phyloP scores from a whole-genome alignment of 2,888 invertebrate species.

The Cosmia pyralina region DNA sequence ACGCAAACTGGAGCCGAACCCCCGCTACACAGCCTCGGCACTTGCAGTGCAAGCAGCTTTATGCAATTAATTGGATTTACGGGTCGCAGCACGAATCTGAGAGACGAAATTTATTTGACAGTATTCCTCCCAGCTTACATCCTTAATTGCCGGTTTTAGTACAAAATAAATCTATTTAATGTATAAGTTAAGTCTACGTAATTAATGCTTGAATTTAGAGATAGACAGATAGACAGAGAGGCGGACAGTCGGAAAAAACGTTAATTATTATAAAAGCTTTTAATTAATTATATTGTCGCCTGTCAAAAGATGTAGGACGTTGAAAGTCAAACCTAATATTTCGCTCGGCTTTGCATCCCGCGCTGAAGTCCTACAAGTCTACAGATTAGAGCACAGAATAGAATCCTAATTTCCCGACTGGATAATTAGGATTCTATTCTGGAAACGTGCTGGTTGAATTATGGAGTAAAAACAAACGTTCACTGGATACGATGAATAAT shows the following conservation, averaged over 20 bases:
- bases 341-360: neutral
- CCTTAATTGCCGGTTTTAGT: constrained; percentile 30
- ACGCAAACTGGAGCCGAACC: neutral
- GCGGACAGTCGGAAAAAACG: neutral
- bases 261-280: neutral
- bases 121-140: constrained; percentile 22
- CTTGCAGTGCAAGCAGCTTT: constrained; percentile 26
- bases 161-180: constrained; percentile 34
- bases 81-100: constrained; percentile 17
- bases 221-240: neutral
- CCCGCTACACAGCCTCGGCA: neutral
- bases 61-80: constrained; percentile 38
- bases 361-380: constrained; percentile 27
- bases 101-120: constrained; percentile 34
- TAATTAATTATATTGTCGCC: constrained; percentile 9
- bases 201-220: constrained; percentile 4
- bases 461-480: neutral
- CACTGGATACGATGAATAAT: neutral
- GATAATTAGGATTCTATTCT: too few species aligned
- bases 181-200: constrained; percentile 7
- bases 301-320: constrained; percentile 7
- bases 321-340: constrained; percentile 18
- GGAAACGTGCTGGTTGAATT: constrained; percentile 2
- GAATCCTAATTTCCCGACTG: constrained; percentile 35
- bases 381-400: constrained; percentile 46